Evolutionary conservation across 2,797 vertebrate genomes (phyloP), one percentile per base, ranked within the genome.

Genomic region (Karalla daura): DNA sequence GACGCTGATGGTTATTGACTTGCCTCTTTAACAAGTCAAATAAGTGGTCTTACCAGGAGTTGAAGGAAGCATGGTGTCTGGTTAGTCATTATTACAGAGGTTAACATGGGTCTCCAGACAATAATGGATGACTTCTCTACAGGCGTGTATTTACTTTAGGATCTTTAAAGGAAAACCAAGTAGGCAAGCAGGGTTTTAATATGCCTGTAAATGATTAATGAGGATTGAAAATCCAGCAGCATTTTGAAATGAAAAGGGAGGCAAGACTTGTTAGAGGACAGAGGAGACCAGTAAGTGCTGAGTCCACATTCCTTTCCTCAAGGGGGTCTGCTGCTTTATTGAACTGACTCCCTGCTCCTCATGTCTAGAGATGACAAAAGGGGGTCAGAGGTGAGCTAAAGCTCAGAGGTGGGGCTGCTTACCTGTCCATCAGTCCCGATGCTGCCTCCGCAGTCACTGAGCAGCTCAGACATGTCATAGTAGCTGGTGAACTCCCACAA

Each of bases 391-490:
- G 96, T 73, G 93, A 88, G 68, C 93, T 91, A 77, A 94, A 95
- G 50, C 94, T 93, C 55, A 95, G 83, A 96, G 81, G 20, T 78
- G 12, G 9, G 87, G 33, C 39, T 40, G n/a, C 76, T 80, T 54
- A 98, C 97, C 96, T 98, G 97, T 61, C 97, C 97, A 35, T 98
- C 96, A 7, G 97, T 99, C 2, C 96, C 95, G 8, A 99, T 94
- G 75, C 90, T 93, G 50, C 97, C 97, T 33, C 97, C 97, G 9
- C 97, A 99, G 74, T 97, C 95, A 0, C 92, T 94, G 40, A 99
- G 96, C 20, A 99, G 94, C 82, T 99, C 97, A 0, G 97, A 98
- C 97, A 98, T 96, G 90, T 98, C 96, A 15, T 98, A 98, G 86
- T 96, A 98, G 91, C 93, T 96, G 45, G 81, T 93, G 65, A 99